Evolutionary conservation across 1,140 invertebrate species (phyloP), one percentile per base, ranked within the genome.

Genomic region (Fopius arisanus): DNA sequence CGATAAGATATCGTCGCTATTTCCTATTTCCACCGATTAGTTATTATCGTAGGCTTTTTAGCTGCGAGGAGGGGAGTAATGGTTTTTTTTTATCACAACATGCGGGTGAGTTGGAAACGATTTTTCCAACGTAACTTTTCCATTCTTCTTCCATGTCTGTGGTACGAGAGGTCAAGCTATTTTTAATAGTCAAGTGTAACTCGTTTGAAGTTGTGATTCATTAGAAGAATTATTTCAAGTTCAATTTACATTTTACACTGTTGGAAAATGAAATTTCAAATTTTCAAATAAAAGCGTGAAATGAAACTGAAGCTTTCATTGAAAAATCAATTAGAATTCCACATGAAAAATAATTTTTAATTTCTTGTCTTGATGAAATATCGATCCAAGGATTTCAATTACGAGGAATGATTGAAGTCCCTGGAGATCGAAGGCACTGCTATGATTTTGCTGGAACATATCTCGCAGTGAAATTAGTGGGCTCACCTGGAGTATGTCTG

Each of bases 1-100:
- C 59, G 78, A 79, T 78, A 77, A 79, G 77, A 79, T 78, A 79
- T 26, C 70, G 41, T 78, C 23, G 73, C 69, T 72, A 78, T 79
- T 77, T 78, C 69, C 71, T 75, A 74, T 28, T 48, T 65, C 14
- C 37, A 16, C 14, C 54, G 78, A 79, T 79, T 79, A 79, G 71
- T 76, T 78, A 79, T 79, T 76, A 59, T 66, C 72, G 67, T 75
- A 62, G 19, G 48, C 33, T 37, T 66, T 59, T 26, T 41, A 23
- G 69, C 4, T n/a, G 59, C 23, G 28, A 48, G 7, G 63, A n/a
- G 40, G 40, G 54, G 23, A 28, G 54, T 14, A 26, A 59, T 23
- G 23, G 54, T n/a, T 26, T 59, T 26, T 59, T 59, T 59, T 59
- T 59, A 59, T 59, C 54, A 26, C 14, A 23, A 19, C 54, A 59